A percentile compares a stretch with the other conserved stretches of the same genome.
These are phyloP conservation scores for Andinoacara biseriatus DNA, from an alignment of 2,113 vertebrate genomes.

Conservation along the genomic window DNA sequence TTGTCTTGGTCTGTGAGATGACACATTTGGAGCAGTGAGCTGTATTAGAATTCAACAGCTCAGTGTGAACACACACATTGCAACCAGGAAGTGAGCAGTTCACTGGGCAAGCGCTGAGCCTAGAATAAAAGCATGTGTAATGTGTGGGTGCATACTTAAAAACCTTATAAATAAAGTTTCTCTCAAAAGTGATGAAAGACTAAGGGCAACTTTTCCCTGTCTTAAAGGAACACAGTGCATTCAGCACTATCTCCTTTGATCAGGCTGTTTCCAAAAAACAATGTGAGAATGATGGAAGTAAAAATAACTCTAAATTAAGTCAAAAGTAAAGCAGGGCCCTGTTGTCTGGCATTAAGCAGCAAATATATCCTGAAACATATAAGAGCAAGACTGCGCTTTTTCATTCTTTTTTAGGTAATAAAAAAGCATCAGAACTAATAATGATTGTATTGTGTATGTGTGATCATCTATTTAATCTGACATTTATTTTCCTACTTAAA, in stretches of 20 bases:
- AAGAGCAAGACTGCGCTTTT: background rate
- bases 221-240: background rate
- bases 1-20: background rate
- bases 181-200: background rate
- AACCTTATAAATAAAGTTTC: background rate
- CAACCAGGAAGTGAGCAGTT: background rate
- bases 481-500: no score
- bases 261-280: no score
- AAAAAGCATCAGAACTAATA: background rate
- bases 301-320: background rate
- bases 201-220: background rate
- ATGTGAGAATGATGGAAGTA: background rate
- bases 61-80: no score
- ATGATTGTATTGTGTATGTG: background rate
- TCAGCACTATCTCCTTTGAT: background rate
- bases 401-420: background rate
- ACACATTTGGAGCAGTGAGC: background rate
- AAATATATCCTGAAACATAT: background rate
- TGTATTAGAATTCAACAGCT: background rate
- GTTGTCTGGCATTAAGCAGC: background rate
- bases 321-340: background rate
- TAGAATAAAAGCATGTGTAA: no score
- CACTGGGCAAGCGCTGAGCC: background rate
- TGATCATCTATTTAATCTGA: no score
- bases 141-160: background rate